Conservation (phyloP, 2,113 vertebrate species). For the Python bivittatus region DNA sequence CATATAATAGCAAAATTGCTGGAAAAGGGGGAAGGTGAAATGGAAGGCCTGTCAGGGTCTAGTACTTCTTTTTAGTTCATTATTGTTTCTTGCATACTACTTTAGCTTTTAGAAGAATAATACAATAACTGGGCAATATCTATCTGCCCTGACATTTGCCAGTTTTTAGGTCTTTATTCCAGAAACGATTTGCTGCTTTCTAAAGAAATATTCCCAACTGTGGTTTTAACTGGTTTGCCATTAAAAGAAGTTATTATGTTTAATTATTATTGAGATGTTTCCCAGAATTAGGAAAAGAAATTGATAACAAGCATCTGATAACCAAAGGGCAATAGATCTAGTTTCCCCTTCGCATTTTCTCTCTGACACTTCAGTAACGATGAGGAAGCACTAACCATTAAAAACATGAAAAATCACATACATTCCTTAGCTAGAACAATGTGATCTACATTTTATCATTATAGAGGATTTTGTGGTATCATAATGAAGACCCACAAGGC, state of each 20-base stretch:
- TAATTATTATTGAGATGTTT: conserved; percentile 15
- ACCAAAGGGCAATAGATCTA: conserved; percentile 2
- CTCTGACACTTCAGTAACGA: not conserved
- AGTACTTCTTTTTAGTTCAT: not conserved
- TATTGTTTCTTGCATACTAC: conserved; percentile 4
- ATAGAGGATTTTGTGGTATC: not conserved
- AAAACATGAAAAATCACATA: not conserved
- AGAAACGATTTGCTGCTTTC: conserved; percentile 21
- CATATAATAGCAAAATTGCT: not conserved
- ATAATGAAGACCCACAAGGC: not conserved
- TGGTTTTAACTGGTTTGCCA: conserved; percentile 25
- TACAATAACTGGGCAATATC: conserved; percentile 25
- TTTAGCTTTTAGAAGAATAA: conserved; percentile 13
- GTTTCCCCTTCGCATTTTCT: not conserved
- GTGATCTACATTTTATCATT: not conserved
- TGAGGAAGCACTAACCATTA: not conserved
- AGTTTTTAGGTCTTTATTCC: not conserved
- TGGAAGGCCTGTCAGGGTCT: not conserved
- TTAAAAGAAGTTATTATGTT: conserved; percentile 21
- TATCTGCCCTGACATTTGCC: conserved; percentile 13
- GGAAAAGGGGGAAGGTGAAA: not conserved
- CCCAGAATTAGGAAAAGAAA: conserved; percentile 24
- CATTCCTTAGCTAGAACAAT: not conserved
- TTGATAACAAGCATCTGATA: conserved; percentile 20
- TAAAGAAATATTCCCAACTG: conserved; percentile 25